Base-by-base conservation (phyloP, 2,888 invertebrate genomes). In the Leucoma salicis region DNA sequence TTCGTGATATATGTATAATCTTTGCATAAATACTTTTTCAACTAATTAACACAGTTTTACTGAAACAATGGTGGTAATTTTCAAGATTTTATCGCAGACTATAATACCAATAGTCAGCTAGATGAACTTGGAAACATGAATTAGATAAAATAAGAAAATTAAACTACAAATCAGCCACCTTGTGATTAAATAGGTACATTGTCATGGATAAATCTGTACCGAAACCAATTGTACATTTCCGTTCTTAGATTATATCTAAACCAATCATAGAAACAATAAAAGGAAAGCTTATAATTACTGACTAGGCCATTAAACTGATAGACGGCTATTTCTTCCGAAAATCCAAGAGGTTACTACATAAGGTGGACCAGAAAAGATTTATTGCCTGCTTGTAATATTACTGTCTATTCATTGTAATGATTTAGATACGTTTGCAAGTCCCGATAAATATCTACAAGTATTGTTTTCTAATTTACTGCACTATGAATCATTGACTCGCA, bases 401-500 rank as follows among this genome's bases (percentile, higher is more conserved):
- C 52, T 61, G 59, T 62, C 61, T 62, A 66, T 61, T 62, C 51
- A 49, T 53, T 55, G 56, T 7, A 21, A 6, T 29, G 29, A 29
- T 29, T 29, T 29, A 29, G 29, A 60, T 64, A 58, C 66, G 63
- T 75, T 70, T 68, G 69, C 70, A 68, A 62, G 63, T 66, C 47
- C 43, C 35, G 75, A 78, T 78, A 70, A 64, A 51, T 45, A 77
- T 77, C 75, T 33, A 35, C 14, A 11, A 35, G 45, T 44, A 60
- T 57, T 60, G 60, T 61, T 54, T 55, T 57, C 48, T 53, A 52
- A 55, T 59, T 58, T 55, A 59, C 59, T 63, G 65, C 58, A 67
- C 63, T 71, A 66, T 70, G 70, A 74, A 70, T 75, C 70, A 74
- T 68, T 70, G 63, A 59, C 59, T 57, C 58, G 49, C 50, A 59